Evolutionary conservation across 2,888 invertebrate species (phyloP), one percentile per base, ranked within the genome.

Genomic region (Mythimna loreyi): DNA sequence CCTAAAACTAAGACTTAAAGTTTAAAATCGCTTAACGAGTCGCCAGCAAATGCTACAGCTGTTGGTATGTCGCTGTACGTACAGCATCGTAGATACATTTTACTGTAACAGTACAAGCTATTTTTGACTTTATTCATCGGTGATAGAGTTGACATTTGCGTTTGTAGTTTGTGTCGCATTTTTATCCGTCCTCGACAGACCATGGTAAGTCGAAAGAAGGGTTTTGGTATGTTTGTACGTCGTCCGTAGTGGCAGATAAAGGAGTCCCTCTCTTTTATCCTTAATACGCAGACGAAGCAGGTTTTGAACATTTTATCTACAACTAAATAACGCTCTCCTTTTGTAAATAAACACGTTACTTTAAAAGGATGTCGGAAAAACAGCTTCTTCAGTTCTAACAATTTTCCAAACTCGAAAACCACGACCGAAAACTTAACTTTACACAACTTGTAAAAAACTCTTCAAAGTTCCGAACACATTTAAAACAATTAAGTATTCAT

Each of bases 11-110:
- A 13, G 19, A 0, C 0, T 36, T 23, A 59, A 75, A 64, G 66
- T 28, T 52, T 52, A 67, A 49, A 77, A 65, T 84, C 50, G 50
- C 52, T 53, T 60, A 58, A 72, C 68, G 28, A 36, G n/a, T 50
- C 52, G 40, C 58, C 43, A 45, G 47, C 65, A 71, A 67, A 70
- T 66, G 65, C 57, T 75, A 81, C 83, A 84, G 83, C 83, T 83
- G 83, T 84, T 80, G 76, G 71, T 74, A 76, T 70, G 68, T 55
- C 56, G 56, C 56, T 47, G 40, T 63, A 72, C 72, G 33, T 75
- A 82, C 58, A 80, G 72, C 76, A 58, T 60, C 72, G 55, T 69
- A 69, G 76, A 78, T 68, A 80, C 58, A 65, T 72, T 67, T 60
- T 25, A 67, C 40, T 62, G 67, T 63, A 67, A 43, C 33, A 40